These are phyloP conservation scores for Callipepla squamata DNA, from an alignment of 2,113 vertebrate genomes.

Conservation along the genomic window DNA sequence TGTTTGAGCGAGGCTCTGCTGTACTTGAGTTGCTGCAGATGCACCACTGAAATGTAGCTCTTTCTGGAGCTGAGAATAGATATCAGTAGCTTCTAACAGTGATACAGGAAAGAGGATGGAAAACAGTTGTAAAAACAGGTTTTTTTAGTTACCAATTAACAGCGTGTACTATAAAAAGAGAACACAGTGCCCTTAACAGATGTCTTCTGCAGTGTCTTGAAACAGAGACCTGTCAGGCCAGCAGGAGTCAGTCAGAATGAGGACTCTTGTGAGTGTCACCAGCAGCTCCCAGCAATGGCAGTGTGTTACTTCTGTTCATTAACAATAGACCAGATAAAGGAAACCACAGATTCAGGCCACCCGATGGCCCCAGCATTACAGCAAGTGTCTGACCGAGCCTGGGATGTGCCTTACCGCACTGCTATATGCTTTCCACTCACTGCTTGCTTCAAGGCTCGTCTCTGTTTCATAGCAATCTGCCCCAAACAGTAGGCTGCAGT, in stretches of 20 bases:
- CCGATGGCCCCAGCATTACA: background rate
- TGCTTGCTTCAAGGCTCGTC: background rate
- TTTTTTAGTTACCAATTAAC: background rate
- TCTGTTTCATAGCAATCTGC: background rate
- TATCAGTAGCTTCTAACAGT: background rate
- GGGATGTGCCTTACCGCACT: background rate
- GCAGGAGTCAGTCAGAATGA: background rate
- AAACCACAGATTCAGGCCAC: background rate
- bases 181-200: fast-evolving
- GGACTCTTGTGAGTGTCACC: background rate
- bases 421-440: background rate
- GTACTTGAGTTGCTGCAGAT: background rate
- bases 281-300: background rate
- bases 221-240: background rate
- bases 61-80: background rate
- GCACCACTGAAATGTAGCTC: background rate
- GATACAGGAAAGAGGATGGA: background rate
- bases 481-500: background rate
- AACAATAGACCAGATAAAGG: background rate
- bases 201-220: background rate
- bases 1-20: background rate
- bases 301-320: background rate
- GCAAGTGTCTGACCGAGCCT: background rate
- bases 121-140: background rate
- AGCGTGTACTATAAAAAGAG: background rate